Conservation (phyloP, 2,797 vertebrate genomes). For the Eleutherodactylus coqui region DNA sequence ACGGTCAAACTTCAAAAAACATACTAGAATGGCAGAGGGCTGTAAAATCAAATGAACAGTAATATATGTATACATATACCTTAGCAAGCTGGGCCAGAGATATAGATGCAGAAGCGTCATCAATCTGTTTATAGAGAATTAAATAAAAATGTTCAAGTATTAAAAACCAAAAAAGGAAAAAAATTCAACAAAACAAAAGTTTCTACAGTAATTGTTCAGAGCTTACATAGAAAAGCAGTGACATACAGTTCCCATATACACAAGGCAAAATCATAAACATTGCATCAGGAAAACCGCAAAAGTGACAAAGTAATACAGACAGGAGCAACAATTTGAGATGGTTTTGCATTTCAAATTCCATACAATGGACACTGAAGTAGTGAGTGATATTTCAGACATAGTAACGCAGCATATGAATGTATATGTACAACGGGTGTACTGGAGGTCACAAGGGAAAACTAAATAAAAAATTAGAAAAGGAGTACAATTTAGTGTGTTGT, state of each 20-base stretch:
- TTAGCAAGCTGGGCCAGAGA: slow-evolving; percentile 91
- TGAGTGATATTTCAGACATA: neutral
- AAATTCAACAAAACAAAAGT: neutral
- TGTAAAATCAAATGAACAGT: slow-evolving; percentile 49
- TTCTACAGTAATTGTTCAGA: neutral
- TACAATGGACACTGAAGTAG: too few relatives aligned
- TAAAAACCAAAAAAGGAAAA: slow-evolving; percentile 27
- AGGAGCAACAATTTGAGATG: too few relatives aligned
- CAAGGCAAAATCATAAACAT: too few relatives aligned
- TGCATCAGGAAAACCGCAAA: too few relatives aligned
- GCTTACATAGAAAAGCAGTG: neutral
- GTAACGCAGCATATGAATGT: neutral
- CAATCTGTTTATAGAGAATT: slow-evolving; percentile 95
- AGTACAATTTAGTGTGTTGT: too few relatives aligned
- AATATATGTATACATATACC: slow-evolving; percentile 80
- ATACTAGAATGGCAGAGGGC: neutral
- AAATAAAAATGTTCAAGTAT: slow-evolving; percentile 75
- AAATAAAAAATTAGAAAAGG: too few relatives aligned
- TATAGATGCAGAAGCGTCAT: slow-evolving; percentile 86
- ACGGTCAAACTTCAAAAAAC: neutral
- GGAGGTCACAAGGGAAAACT: too few relatives aligned
- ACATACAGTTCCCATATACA: neutral
- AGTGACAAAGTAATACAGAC: too few relatives aligned
- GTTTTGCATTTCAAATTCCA: too few relatives aligned
- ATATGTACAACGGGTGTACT: neutral